phyloP scores from a whole-genome alignment of 2,113 vertebrate species.

The Cinclus cinclus region DNA sequence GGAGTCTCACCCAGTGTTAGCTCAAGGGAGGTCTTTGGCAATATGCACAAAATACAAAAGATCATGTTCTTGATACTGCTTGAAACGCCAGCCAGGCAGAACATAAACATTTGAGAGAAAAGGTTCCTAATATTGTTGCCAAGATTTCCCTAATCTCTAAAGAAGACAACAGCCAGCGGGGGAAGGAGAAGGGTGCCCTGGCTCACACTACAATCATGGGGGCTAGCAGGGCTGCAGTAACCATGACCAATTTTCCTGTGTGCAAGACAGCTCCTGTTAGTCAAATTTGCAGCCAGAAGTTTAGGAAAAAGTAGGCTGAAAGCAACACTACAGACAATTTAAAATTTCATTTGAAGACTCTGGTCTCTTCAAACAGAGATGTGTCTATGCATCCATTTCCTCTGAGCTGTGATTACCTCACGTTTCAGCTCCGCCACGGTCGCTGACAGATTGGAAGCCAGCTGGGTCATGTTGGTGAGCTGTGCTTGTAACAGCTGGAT shows the following conservation, averaged over 20 bases:
- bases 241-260: not conserved
- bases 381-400: not conserved
- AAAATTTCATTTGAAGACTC: not conserved
- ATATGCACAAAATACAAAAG: not conserved
- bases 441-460: constrained; percentile 88
- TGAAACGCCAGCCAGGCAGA: not conserved
- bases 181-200: not conserved
- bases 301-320: not conserved
- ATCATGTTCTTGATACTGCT: not conserved
- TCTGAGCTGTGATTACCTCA: constrained; percentile 79
- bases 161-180: not conserved
- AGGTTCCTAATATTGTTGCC: not conserved
- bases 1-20: not conserved
- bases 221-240: not conserved
- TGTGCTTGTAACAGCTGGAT: constrained; percentile 93
- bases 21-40: not conserved
- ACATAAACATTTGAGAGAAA: not conserved
- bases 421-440: constrained; percentile 84
- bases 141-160: not conserved
- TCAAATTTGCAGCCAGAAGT: not conserved
- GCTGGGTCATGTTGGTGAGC: constrained; percentile 88
- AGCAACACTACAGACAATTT: not conserved
- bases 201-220: not conserved
- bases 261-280: not conserved
- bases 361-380: not conserved